Evolutionary conservation across 2,113 vertebrate genomes (phyloP).

Genomic region (Benthochromis sp.): DNA sequence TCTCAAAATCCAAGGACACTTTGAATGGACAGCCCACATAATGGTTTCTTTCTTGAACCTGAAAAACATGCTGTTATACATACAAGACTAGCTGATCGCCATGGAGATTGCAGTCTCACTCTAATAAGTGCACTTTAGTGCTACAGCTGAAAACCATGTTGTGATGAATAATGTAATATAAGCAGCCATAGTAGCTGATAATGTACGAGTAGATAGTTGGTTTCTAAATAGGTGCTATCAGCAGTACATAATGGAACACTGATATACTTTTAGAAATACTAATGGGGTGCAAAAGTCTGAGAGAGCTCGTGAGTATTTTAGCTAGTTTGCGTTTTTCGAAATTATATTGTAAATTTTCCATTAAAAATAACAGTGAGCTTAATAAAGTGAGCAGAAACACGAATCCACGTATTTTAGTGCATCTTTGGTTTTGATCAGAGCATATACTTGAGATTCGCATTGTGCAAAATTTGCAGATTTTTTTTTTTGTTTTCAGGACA

Average conservation of each 20-base stretch:
- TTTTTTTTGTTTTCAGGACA: background rate
- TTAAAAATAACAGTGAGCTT: background rate
- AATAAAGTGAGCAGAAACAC: background rate
- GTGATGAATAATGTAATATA: background rate
- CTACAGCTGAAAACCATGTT: background rate
- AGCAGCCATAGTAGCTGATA: background rate
- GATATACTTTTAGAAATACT: background rate
- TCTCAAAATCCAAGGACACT: slow-evolving; percentile 25
- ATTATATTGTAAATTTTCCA: background rate
- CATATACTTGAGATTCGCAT: background rate
- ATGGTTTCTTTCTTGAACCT: background rate
- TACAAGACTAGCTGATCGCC: background rate
- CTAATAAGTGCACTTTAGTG: background rate
- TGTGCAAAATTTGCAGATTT: background rate
- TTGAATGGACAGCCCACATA: background rate
- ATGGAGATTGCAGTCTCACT: background rate
- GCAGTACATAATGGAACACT: background rate
- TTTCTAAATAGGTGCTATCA: background rate
- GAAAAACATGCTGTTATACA: background rate
- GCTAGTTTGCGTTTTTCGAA: background rate
- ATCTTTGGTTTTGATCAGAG: background rate
- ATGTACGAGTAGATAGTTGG: background rate
- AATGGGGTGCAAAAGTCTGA: background rate
- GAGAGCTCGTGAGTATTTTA: background rate
- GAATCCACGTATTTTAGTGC: background rate